Percentiles rank a stretch among this genome's conserved stretches.
Conservation (phyloP, 2,888 invertebrate genomes). For the Enchytraeus crypticus region DNA sequence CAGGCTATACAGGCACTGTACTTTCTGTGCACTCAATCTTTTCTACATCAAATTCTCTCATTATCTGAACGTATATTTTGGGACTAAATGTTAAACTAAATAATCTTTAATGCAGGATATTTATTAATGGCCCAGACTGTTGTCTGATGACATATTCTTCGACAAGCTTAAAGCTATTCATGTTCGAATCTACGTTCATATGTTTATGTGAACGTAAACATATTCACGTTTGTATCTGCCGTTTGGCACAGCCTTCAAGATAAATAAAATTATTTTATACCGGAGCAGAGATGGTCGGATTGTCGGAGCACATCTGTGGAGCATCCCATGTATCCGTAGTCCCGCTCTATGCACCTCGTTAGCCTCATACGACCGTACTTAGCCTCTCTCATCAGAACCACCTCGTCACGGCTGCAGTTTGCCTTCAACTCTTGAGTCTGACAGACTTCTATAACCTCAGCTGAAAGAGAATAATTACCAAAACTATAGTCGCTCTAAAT, state of each 20-base stretch:
- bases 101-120: no score
- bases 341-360: conserved; percentile 9
- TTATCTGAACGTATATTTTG: no score
- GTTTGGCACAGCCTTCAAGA: conserved; percentile 1
- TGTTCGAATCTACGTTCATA: no score
- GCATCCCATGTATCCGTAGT: conserved; percentile 19
- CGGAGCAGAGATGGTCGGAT: conserved; percentile 15
- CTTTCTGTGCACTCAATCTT: no score
- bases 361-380: conserved; percentile 13
- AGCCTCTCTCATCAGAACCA: conserved; percentile 14
- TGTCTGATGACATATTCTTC: no score
- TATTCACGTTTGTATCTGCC: conserved; percentile 1
- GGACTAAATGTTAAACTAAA: no score
- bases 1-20: no score
- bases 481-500: no score
- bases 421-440: conserved; percentile 10
- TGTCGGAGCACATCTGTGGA: conserved; percentile 4
- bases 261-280: not conserved
- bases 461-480: no score
- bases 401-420: conserved; percentile 5
- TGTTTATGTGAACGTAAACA: not conserved
- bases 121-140: no score
- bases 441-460: not conserved
- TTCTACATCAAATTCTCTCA: no score
- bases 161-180: not conserved